Percentiles rank a stretch among this genome's conserved stretches.
phyloP scores from a whole-genome alignment of 1,140 invertebrate genomes.

The Drosophila micromelanica region DNA sequence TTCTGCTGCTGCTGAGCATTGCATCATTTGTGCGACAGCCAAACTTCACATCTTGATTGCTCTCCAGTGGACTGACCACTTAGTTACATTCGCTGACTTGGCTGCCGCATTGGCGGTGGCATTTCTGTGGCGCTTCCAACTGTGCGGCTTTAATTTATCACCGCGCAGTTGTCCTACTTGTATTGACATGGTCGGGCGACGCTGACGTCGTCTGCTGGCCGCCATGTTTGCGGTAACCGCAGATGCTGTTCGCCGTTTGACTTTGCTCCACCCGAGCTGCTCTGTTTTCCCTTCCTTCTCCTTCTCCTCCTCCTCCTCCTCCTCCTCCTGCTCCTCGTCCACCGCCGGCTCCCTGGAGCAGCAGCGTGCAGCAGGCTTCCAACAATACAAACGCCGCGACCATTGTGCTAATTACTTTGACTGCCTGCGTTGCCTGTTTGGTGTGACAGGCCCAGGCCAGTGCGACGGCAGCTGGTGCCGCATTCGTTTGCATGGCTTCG shows the following conservation, averaged over 20 bases:
- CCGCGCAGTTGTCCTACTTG: conserved; percentile 64
- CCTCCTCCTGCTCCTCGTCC: neutral
- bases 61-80: conserved; percentile 38
- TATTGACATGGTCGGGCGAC: conserved; percentile 61
- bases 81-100: conserved; percentile 42
- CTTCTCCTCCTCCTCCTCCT: neutral
- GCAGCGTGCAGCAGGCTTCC: conserved; percentile 69
- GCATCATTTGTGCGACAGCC: conserved; percentile 53
- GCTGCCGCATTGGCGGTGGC: conserved; percentile 75
- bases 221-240: conserved; percentile 2
- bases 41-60: conserved; percentile 42
- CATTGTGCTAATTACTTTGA: conserved; percentile 83
- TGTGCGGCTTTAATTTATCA: conserved; percentile 74
- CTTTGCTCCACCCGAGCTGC: conserved; percentile 1
- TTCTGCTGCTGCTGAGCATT: conserved; percentile 43
- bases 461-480: conserved; percentile 70
- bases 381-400: conserved; percentile 77
- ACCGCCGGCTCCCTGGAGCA: conserved; percentile 46
- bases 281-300: neutral
- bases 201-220: conserved; percentile 32
- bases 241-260: conserved; percentile 28
- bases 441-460: conserved; percentile 72
- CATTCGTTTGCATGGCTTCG: conserved; percentile 84
- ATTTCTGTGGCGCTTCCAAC: conserved; percentile 58
- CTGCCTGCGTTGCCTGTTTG: conserved; percentile 65